Conservation (phyloP, 1,140 invertebrate genomes). For the Drosophila rhopaloa region DNA sequence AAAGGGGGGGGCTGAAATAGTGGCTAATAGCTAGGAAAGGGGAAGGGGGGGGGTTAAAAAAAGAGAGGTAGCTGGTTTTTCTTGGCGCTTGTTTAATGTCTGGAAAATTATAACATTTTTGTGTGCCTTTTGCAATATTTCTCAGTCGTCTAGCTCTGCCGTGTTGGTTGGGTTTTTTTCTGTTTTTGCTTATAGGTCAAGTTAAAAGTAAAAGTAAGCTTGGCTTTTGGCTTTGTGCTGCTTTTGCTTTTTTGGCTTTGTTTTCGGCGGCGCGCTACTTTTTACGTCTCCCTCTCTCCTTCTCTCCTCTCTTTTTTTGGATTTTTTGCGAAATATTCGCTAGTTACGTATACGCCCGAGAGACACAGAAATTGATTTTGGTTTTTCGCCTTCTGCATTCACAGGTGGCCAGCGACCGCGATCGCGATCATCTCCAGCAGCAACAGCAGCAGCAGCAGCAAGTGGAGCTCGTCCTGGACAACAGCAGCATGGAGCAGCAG, state of each 20-base stretch:
- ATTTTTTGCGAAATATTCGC: slow-evolving; percentile 55
- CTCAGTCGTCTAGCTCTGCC: slow-evolving; percentile 3
- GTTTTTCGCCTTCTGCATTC: slow-evolving; percentile 44
- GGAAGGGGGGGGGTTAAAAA: background rate
- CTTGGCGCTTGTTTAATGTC: slow-evolving; percentile 62
- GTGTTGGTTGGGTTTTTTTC: slow-evolving; percentile 18
- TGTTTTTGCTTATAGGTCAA: slow-evolving; percentile 75
- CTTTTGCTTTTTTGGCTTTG: slow-evolving; percentile 23
- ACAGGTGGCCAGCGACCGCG: slow-evolving; percentile 67
- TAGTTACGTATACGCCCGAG: slow-evolving; percentile 55
- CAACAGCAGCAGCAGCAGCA: slow-evolving; percentile 51
- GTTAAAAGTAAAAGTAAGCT: slow-evolving; percentile 78
- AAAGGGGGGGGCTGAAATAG: background rate
- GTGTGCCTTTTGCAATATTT: slow-evolving; percentile 63
- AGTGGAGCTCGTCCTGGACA: slow-evolving; percentile 41
- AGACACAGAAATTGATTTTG: slow-evolving; percentile 62
- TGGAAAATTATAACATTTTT: slow-evolving; percentile 74
- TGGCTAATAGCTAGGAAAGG: background rate
- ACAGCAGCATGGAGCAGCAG: slow-evolving; percentile 45
- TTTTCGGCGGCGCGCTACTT: slow-evolving; percentile 3
- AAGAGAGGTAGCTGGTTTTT: slow-evolving; percentile 25
- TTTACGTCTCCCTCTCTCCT: background rate
- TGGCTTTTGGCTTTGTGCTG: slow-evolving; percentile 34
- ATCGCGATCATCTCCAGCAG: slow-evolving; percentile 56
- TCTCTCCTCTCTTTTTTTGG: slow-evolving; percentile 12